Percentiles rank a stretch among this genome's conserved stretches.
Conservation (phyloP, 2,888 invertebrate genomes). For the Chrysolina haemoptera region DNA sequence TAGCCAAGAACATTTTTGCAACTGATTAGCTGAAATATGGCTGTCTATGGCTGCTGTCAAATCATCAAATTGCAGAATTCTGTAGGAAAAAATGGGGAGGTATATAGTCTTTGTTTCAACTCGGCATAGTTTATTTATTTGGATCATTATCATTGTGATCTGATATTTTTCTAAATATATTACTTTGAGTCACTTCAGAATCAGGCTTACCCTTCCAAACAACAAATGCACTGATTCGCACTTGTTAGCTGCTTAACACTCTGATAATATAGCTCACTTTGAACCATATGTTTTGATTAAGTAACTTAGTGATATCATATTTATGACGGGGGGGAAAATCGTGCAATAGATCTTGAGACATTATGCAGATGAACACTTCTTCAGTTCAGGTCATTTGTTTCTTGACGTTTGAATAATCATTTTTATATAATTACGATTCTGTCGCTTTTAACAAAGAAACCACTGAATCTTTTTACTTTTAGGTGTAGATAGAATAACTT, state of each 20-base stretch:
- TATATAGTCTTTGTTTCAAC: too few species aligned
- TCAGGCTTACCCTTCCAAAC: neutral
- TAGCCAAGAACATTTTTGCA: too few species aligned
- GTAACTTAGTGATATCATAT: too few species aligned
- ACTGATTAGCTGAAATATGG: too few species aligned
- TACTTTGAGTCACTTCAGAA: too few species aligned
- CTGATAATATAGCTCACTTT: neutral
- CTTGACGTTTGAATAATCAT: neutral
- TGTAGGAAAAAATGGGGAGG: neutral
- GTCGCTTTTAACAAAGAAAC: neutral
- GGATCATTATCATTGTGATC: too few species aligned
- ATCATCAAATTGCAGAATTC: neutral
- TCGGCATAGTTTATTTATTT: too few species aligned
- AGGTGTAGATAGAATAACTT: slow-evolving; percentile 31
- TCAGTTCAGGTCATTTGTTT: neutral
- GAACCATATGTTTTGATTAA: neutral
- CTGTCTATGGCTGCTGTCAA: neutral
- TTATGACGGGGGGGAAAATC: too few species aligned
- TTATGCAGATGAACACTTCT: neutral
- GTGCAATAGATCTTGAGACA: neutral
- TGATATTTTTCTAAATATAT: too few species aligned
- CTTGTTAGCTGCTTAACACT: slow-evolving; percentile 16
- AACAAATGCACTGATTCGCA: neutral
- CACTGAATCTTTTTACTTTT: slow-evolving; percentile 1
- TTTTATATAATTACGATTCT: neutral